Evolutionary conservation across 2,797 vertebrate genomes (phyloP), one percentile per base, ranked within the genome.

Genomic region (Pachyuromys duprasi): DNA sequence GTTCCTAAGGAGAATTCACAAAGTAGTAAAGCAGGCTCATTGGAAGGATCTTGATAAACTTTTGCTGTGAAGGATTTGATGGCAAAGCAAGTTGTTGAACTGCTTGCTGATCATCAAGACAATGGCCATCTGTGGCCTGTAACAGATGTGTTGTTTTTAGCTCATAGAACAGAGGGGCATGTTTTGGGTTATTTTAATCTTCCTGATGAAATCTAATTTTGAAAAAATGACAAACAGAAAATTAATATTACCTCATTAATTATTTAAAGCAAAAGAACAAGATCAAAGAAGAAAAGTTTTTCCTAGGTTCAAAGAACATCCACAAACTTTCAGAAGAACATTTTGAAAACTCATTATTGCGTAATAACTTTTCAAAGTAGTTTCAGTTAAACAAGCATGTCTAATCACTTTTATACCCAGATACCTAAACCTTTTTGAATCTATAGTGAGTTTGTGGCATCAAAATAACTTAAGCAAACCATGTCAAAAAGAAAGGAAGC

Each of bases 91-190:
- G 17, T 89, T 87, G 96, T 83, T 4, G 6, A 96, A 93, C 39
- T 86, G 93, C 36, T 96, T 97, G 20, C 96, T 96, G 88, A 94
- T 98, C 97, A 96, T 60, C 82, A 96, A 93, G 26, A 82, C 84
- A 78, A 45, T 89, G 33, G 60, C 74, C 74, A 95, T 86, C 14
- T 84, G 28, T 94, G 96, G 60, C 82, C 84, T 90, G 26, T 86
- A 91, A 78, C 83, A 90, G 94, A 60, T 93, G 49, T 90, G 88
- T 97, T 97, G 76, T 91, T 97, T 95, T 97, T 94, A 97, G 90
- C 81, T 97, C 90, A 87, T 94, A 94, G 62, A 94, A 90, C 26
- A 22, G 31, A 88, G 4, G 74, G 45, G 11, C 7, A 31, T 92
- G 39, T 80, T 96, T 96, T 95, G 62, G 67, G 26, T 88, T 90